phyloP scores from a whole-genome alignment of 2,797 vertebrate species.

The Varecia variegata region DNA sequence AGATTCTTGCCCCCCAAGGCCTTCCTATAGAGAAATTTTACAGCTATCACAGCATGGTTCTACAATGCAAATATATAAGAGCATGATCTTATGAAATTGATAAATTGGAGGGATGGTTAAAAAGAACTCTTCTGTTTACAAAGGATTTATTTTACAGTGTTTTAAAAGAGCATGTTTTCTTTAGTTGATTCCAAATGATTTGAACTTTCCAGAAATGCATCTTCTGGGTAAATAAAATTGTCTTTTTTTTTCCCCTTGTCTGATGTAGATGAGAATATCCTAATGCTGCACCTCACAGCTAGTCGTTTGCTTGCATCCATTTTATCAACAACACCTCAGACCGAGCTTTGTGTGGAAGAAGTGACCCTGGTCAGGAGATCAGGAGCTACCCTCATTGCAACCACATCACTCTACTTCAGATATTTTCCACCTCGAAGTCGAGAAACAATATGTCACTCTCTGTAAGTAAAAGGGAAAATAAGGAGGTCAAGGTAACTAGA shows the following conservation, averaged over 20 bases:
- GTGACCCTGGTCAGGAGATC: not conserved
- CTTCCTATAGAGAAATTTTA: not conserved
- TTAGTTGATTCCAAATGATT: conserved; percentile 38
- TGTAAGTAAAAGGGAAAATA: not conserved
- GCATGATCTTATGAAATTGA: not conserved
- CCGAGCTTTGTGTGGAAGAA: conserved; percentile 30
- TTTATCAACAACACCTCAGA: not conserved
- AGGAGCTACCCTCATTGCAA: not conserved
- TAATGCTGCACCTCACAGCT: conserved; percentile 28
- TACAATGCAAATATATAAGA: not conserved
- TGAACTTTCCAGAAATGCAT: conserved; percentile 42
- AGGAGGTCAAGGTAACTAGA: conserved; percentile 45
- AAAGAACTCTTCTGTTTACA: not conserved
- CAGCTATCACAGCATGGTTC: not conserved
- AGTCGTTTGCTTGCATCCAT: conserved; percentile 5
- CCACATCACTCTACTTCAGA: not conserved
- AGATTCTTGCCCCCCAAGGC: not conserved
- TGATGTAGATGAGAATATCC: conserved; percentile 46
- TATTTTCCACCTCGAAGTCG: not conserved
- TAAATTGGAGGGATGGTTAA: not conserved
- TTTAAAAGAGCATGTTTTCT: not conserved
- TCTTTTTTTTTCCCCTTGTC: not conserved
- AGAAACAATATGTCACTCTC: conserved; percentile 42
- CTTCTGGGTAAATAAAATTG: conserved; percentile 46
- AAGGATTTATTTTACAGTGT: conserved; percentile 13